Evolutionary conservation across 2,888 invertebrate species (phyloP).

Genomic region (Ctena decussata): DNA sequence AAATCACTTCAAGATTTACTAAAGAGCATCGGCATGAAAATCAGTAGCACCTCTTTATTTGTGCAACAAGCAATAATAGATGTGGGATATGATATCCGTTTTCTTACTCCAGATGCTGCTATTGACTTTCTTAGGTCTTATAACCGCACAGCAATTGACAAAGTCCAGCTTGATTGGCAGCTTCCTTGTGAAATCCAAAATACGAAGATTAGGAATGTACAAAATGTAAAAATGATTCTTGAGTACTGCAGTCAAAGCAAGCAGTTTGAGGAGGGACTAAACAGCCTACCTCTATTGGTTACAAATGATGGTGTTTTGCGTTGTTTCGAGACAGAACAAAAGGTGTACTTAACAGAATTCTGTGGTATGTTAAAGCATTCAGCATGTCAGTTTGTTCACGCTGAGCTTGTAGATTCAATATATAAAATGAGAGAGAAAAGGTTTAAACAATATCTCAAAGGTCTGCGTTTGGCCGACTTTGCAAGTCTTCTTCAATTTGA

Average conservation of each 20-base stretch:
- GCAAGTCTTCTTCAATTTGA: neutral
- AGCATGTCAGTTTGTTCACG: slow-evolving; percentile 35
- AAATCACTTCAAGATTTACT: neutral
- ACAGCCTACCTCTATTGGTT: slow-evolving; percentile 58
- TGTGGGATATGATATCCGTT: neutral
- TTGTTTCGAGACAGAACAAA: slow-evolving; percentile 5
- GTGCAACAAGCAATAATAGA: slow-evolving; percentile 35
- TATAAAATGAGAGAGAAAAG: neutral
- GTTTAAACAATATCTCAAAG: neutral
- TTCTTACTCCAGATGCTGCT: slow-evolving; percentile 33
- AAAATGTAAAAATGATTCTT: slow-evolving; percentile 25
- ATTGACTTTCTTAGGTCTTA: slow-evolving; percentile 48
- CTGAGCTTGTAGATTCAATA: slow-evolving; percentile 14
- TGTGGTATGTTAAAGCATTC: slow-evolving; percentile 37
- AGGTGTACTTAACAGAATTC: slow-evolving; percentile 34
- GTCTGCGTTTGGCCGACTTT: neutral
- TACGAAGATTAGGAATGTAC: slow-evolving; percentile 28
- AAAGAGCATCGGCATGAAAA: slow-evolving; percentile 51
- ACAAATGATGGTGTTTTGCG: slow-evolving; percentile 42
- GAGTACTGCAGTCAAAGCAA: slow-evolving; percentile 32
- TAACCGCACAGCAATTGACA: neutral
- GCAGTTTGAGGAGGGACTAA: slow-evolving; percentile 14
- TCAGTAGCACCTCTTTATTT: slow-evolving; percentile 35
- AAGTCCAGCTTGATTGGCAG: neutral
- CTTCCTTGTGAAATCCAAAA: neutral